Base-by-base conservation (phyloP, 2,797 vertebrate species). In the Channa striata region DNA sequence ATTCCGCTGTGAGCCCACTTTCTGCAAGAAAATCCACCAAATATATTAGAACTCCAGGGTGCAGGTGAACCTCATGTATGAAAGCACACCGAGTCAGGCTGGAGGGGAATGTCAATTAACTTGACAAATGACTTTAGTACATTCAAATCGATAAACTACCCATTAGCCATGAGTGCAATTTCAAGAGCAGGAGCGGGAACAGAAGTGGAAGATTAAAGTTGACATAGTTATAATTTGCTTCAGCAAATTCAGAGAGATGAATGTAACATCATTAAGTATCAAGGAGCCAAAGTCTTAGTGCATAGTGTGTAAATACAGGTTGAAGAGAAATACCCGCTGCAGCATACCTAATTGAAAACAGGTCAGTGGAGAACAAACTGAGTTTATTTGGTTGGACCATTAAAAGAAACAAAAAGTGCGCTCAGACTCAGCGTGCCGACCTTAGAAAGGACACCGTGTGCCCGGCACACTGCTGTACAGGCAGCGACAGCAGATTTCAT, bases 101-200 rank as follows among this genome's bases (percentile, higher is more conserved):
- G 43, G 8, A 36, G 34, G 25, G 42, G 63, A 34, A 68, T 11
- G 49, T 76, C 78, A 72, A 68, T 76, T 76, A 76, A 76, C 59
- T 62, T 74, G 62, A 80, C 47, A 71, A 67, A 80, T 71, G 47
- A 68, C 72, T 62, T 59, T 52, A 67, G 52, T 66, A 49, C 71
- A 66, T 80, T 62, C 8, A n/a, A 53, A 67, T 80, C 72, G 11
- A 80, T 71, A 49, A 53, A 74, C 56, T 25, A 69, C 57, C 40
- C 51, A 79, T 79, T 79, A 79, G 60, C 40, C n/a, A 23, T 30
- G 33, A 76, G 59, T 59, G 63, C 40, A 46, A 49, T 44, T 70
- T 74, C 63, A 72, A 54, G 48, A 49, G 20, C 47, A 59, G 25
- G 36, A 62, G 59, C 54, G 57, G 40, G 44, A 74, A 49, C 59